Conservation (phyloP, 2,113 vertebrate species). For the Pangasianodon hypophthalmus region DNA sequence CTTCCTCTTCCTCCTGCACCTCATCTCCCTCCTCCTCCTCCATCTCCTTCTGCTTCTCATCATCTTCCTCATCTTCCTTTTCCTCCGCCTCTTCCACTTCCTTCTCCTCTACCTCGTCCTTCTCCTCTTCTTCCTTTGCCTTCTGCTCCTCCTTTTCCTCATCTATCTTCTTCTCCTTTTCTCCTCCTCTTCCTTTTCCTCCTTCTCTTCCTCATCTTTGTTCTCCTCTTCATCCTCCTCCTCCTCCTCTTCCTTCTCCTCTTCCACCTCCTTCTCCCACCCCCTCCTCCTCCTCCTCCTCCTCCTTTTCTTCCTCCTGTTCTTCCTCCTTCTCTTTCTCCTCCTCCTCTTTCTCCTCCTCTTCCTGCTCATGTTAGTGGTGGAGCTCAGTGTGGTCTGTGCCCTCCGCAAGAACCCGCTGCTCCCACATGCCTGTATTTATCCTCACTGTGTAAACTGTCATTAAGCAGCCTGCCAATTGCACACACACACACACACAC, state of each 20-base stretch:
- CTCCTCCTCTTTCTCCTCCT: neutral
- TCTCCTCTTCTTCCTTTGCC: accelerated
- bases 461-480: conserved; percentile 68
- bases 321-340: neutral
- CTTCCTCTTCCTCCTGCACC: neutral
- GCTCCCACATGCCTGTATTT: conserved; percentile 51
- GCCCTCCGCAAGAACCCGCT: conserved; percentile 40
- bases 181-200: neutral
- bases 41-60: neutral
- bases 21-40: neutral
- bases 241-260: neutral
- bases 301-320: neutral
- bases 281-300: neutral
- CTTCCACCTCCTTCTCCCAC: neutral
- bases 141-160: neutral
- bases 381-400: conserved; percentile 33
- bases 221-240: neutral
- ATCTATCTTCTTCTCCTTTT: neutral
- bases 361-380: conserved; percentile 10
- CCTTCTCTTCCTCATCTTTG: neutral
- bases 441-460: conserved; percentile 62
- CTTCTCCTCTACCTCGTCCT: neutral
- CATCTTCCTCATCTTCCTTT: neutral
- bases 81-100: neutral
- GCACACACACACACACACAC: conserved; percentile 43